Percentiles rank a stretch among this genome's conserved stretches.
Evolutionary conservation across 2,113 vertebrate species (phyloP).

Genomic region (Todiramphus chloris): DNA sequence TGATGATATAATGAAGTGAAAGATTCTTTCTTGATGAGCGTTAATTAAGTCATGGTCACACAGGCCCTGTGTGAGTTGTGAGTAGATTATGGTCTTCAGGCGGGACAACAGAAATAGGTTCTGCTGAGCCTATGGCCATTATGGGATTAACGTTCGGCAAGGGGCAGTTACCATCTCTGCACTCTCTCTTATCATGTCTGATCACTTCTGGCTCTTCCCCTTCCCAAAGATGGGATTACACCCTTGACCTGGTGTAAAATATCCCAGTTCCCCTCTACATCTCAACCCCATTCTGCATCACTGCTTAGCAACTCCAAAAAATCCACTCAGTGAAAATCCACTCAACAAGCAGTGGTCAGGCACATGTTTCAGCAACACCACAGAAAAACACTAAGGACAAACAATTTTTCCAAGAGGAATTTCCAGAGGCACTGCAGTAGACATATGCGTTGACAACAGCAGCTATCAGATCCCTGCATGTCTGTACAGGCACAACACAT

Average conservation of each 20-base stretch:
- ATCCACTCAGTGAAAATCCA: neutral
- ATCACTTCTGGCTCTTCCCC: neutral
- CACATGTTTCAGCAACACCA: neutral
- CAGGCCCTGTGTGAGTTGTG: neutral
- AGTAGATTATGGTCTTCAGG: neutral
- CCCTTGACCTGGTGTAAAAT: neutral
- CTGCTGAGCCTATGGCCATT: neutral
- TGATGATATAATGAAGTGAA: conserved; percentile 30
- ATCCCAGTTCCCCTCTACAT: neutral
- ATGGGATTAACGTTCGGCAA: neutral
- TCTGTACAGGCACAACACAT: neutral
- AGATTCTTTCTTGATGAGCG: conserved; percentile 18
- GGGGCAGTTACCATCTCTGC: neutral
- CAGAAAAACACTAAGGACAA: neutral
- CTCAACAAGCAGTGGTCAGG: neutral
- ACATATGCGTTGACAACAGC: rapidly evolving
- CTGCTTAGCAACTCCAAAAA: neutral
- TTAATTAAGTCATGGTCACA: neutral
- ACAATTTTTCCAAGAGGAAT: neutral
- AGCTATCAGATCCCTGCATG: neutral
- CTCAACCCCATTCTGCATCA: neutral
- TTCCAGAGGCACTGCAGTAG: neutral
- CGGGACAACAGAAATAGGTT: neutral
- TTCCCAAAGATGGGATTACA: neutral
- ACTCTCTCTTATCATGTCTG: neutral